These are phyloP conservation scores for Eira barbara DNA, from an alignment of 2,113 vertebrate species.

Conservation along the genomic window DNA sequence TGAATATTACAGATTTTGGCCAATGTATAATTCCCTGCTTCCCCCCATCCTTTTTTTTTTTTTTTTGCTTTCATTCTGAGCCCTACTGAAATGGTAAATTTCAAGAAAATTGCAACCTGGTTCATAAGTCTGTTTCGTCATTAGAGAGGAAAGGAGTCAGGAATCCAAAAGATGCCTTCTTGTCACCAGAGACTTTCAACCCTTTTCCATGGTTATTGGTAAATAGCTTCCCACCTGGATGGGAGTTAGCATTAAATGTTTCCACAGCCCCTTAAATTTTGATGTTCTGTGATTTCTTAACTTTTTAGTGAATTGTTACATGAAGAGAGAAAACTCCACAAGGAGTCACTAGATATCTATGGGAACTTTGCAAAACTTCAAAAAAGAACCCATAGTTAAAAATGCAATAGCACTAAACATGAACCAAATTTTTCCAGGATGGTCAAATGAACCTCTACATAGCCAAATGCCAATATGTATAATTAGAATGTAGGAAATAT, in stretches of 20 bases:
- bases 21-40: not conserved
- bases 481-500: not conserved
- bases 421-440: not conserved
- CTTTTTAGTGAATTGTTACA: slow-evolving; percentile 25
- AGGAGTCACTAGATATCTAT: slow-evolving; percentile 81
- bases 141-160: not conserved
- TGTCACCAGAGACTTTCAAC: not conserved
- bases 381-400: slow-evolving; percentile 53
- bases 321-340: slow-evolving; percentile 77
- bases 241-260: not conserved
- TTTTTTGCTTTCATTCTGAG: not conserved
- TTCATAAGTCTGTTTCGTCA: not conserved
- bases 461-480: not conserved
- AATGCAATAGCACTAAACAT: not conserved
- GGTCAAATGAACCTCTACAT: not conserved
- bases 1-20: not conserved
- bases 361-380: slow-evolving; percentile 77
- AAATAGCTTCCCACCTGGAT: not conserved
- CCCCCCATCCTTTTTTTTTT: too few relatives aligned
- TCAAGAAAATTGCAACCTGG: not conserved
- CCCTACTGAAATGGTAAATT: not conserved
- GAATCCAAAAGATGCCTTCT: not conserved
- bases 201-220: not conserved
- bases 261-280: not conserved
- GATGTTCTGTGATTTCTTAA: not conserved